A percentile compares a stretch with the other conserved stretches of the same genome.
Evolutionary conservation across 1,140 invertebrate species (phyloP).

Genomic region (Atta texana): DNA sequence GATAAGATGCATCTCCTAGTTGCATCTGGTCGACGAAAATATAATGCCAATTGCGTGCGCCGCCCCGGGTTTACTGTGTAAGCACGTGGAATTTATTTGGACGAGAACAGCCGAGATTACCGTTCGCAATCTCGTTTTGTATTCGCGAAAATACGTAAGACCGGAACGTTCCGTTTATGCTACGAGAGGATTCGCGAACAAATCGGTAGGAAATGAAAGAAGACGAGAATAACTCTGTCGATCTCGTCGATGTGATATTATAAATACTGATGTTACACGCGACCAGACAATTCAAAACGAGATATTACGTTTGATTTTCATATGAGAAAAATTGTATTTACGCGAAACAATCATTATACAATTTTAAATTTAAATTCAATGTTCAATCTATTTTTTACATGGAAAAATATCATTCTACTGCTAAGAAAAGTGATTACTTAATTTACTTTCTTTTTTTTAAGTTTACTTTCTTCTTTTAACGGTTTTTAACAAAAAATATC

Average conservation of each 20-base stretch:
- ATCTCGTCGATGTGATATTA: background rate
- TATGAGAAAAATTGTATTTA: background rate
- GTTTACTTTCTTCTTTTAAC: too few species aligned
- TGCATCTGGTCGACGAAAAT: slow-evolving; percentile 58
- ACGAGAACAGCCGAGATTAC: slow-evolving; percentile 39
- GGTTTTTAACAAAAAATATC: too few species aligned
- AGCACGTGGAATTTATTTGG: slow-evolving; percentile 47
- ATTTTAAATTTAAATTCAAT: background rate
- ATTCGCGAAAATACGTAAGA: slow-evolving; percentile 40
- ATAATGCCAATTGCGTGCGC: slow-evolving; percentile 59
- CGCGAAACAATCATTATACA: background rate
- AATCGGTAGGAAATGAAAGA: background rate
- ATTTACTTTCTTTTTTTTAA: too few species aligned
- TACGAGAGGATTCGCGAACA: background rate
- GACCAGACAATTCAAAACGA: background rate
- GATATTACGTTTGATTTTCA: background rate
- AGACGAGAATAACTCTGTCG: background rate
- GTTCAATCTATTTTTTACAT: background rate
- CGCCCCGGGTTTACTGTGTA: slow-evolving; percentile 24
- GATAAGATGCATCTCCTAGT: slow-evolving; percentile 59
- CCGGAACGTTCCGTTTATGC: background rate
- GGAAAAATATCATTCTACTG: too few species aligned
- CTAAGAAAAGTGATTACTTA: too few species aligned
- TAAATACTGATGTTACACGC: background rate
- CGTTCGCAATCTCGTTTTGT: slow-evolving; percentile 11